Percentiles rank a stretch among this genome's conserved stretches.
phyloP scores from a whole-genome alignment of 1,140 invertebrate species.

The Pectinophora gossypiella region DNA sequence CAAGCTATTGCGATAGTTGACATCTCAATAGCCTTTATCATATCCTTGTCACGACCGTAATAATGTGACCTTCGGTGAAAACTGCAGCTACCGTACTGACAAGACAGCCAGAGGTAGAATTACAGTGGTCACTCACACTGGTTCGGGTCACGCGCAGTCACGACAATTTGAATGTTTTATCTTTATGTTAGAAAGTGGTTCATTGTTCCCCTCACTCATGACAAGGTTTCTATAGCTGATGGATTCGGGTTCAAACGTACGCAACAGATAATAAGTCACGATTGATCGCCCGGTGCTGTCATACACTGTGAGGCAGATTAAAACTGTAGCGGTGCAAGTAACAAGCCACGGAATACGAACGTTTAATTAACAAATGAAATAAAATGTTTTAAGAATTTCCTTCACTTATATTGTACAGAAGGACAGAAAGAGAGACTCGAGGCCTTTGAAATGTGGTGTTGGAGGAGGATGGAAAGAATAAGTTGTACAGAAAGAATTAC shows the following conservation, averaged over 20 bases:
- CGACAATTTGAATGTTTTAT: conserved; percentile 20
- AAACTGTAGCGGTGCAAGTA: conserved; percentile 16
- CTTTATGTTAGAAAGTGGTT: conserved; percentile 46
- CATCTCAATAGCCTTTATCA: not conserved
- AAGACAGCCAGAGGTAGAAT: conserved; percentile 12
- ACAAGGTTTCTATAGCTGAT: conserved; percentile 32
- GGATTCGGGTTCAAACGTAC: conserved; percentile 24
- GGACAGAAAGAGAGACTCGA: no score
- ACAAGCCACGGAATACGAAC: no score
- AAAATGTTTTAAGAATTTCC: no score
- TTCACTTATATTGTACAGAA: no score
- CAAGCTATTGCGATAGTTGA: not conserved
- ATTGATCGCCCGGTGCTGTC: conserved; percentile 52
- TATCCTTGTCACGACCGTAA: not conserved
- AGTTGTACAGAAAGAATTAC: no score
- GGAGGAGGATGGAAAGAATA: no score
- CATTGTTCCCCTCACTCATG: conserved; percentile 46
- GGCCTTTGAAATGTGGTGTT: no score
- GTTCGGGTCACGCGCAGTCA: conserved; percentile 33
- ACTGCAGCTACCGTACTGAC: not conserved
- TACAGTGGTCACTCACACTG: conserved; percentile 7
- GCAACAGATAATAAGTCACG: conserved; percentile 53
- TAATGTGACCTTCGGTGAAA: conserved; percentile 1
- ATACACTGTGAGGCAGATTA: conserved; percentile 21
- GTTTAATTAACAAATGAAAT: no score